These are phyloP conservation scores for Parazoanthus swiftii DNA, from an alignment of 92 coral and sea anemone species.

Conservation along the genomic window DNA sequence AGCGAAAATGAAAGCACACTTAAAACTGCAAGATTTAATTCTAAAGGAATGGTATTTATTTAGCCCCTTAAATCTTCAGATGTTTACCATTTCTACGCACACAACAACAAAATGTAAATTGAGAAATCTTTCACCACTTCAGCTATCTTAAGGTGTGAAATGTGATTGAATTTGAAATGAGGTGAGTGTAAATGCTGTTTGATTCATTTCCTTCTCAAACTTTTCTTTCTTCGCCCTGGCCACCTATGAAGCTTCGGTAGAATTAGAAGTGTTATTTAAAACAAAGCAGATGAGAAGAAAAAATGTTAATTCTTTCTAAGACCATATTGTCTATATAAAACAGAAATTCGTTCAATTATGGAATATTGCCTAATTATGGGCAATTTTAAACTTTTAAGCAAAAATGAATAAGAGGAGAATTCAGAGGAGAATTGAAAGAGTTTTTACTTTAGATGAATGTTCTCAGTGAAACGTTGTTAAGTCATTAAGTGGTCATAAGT, in stretches of 20 bases:
- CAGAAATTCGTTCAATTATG: too few relatives aligned
- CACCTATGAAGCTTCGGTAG: neutral
- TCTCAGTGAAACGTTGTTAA: too few relatives aligned
- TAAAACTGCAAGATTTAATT: neutral
- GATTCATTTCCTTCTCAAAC: neutral
- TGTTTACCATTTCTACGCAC: neutral
- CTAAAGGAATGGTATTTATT: neutral
- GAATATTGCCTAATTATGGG: too few relatives aligned
- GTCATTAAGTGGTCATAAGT: too few relatives aligned
- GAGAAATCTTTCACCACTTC: neutral
- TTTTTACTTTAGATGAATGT: too few relatives aligned
- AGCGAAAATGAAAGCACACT: neutral
- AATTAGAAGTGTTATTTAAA: neutral
- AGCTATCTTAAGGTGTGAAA: neutral
- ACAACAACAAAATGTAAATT: neutral
- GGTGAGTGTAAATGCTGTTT: neutral
- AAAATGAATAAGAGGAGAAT: too few relatives aligned
- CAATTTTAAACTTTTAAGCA: too few relatives aligned
- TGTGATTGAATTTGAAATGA: neutral
- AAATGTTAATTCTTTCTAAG: too few relatives aligned
- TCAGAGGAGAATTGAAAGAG: too few relatives aligned
- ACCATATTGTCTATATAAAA: too few relatives aligned
- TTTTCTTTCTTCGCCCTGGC: neutral
- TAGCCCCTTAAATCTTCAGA: neutral
- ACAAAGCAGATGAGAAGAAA: too few relatives aligned